phyloP scores from a whole-genome alignment of 1,140 invertebrate species.

The Macrobrachium nipponense region DNA sequence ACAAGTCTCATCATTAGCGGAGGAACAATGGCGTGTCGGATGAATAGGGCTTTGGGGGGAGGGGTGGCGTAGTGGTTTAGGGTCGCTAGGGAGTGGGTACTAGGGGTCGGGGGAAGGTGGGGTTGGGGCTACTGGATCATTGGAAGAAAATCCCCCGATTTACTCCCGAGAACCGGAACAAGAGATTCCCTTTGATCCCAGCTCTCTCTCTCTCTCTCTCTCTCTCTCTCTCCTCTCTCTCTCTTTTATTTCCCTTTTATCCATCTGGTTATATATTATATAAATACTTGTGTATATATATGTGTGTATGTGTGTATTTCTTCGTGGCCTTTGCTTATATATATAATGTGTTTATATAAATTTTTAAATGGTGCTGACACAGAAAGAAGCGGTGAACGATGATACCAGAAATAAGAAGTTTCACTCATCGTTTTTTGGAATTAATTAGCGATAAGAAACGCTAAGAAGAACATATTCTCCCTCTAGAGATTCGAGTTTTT shows the following conservation, averaged over 20 bases:
- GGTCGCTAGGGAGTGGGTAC: no score
- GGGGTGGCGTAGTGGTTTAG: neutral
- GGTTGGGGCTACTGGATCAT: no score
- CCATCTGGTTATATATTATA: neutral
- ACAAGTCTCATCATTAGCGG: neutral
- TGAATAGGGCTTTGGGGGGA: neutral
- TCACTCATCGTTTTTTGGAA: no score
- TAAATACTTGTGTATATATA: neutral
- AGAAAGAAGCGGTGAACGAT: neutral
- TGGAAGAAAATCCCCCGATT: no score
- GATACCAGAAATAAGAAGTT: neutral
- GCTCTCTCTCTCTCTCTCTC: slow-evolving; percentile 22
- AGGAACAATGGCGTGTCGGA: neutral
- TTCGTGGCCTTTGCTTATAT: no score
- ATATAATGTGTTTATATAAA: neutral
- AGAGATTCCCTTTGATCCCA: neutral
- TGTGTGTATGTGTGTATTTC: neutral
- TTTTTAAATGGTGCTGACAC: neutral
- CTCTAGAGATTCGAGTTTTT: no score
- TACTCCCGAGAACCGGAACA: no score
- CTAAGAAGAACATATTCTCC: no score
- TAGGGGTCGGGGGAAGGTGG: no score
- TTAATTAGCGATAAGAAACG: no score
- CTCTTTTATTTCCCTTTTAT: neutral
- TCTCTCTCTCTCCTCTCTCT: slow-evolving; percentile 24